A percentile compares a stretch with the other conserved stretches of the same genome.
Evolutionary conservation across 2,888 invertebrate genomes (phyloP).

Genomic region (Alloplasta piceator): DNA sequence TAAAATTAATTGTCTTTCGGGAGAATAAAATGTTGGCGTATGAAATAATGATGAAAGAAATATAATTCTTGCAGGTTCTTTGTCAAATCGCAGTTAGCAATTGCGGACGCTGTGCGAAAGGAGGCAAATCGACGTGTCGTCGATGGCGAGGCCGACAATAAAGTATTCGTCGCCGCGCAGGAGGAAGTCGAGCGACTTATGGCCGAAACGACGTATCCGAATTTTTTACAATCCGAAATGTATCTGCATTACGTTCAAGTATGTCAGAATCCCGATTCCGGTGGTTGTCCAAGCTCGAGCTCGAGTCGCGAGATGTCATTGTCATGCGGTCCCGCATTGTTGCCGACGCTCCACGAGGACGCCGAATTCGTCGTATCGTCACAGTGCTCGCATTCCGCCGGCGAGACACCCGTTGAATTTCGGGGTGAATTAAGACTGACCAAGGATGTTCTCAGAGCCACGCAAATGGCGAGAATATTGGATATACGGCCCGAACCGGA

Average conservation of each 20-base stretch:
- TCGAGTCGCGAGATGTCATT: slow-evolving; percentile 82
- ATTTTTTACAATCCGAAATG: slow-evolving; percentile 96
- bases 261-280: slow-evolving; percentile 84
- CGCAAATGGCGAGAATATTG: slow-evolving; percentile 88
- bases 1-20: too few relatives aligned
- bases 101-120: slow-evolving; percentile 92
- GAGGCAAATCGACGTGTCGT: slow-evolving; percentile 91
- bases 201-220: slow-evolving; percentile 94
- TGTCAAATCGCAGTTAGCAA: slow-evolving; percentile 91
- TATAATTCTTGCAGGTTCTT: slow-evolving; percentile 86
- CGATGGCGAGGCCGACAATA: slow-evolving; percentile 89
- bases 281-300: slow-evolving; percentile 79
- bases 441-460: slow-evolving; percentile 91
- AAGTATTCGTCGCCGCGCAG: slow-evolving; percentile 94
- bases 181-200: slow-evolving; percentile 93
- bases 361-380: slow-evolving; percentile 86
- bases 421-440: slow-evolving; percentile 87
- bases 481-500: slow-evolving; percentile 88
- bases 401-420: slow-evolving; percentile 81
- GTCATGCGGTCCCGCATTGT: slow-evolving; percentile 85
- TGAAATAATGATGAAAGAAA: neutral
- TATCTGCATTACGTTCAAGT: slow-evolving; percentile 94
- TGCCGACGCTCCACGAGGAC: slow-evolving; percentile 95
- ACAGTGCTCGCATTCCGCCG: slow-evolving; percentile 77
- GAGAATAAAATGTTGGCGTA: neutral